Base-by-base conservation (phyloP, 2,888 invertebrate species). In the Pseudeuparius sepicola region DNA sequence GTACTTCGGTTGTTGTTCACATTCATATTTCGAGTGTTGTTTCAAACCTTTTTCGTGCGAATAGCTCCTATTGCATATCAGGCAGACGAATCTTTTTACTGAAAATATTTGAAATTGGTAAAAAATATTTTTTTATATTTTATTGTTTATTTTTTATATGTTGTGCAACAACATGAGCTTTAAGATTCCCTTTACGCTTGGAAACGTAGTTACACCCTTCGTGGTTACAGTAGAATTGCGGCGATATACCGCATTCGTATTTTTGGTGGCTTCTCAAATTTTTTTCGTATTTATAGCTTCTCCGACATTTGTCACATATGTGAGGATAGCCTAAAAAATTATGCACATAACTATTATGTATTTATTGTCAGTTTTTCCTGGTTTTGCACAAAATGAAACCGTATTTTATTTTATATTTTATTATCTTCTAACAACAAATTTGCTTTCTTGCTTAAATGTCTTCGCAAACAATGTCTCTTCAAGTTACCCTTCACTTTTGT, bases 211-310 rank as follows among this genome's bases (percentile, higher is more conserved):
- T n/a, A 15, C 44, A 44, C 7, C 36, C 40, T 20, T 36, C 23
- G 4, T 31, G 5, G n/a, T 31, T 24, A 17, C 47, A 47, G 5
- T 11, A 31, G 24, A 46, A 47, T 6, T 36, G 32, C 2, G 48
- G 47, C 9, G 18, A 29, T 28, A 23, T 32, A 4, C 36, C 36
- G 30, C 59, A 55, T 34, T 54, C 51, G 38, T 39, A 45, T 13
- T 24, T 41, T 11, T 26, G 16, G 25, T 47, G 46, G 11, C 38
- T 39, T 5, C 36, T 17, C 30, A 46, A 27, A 25, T 40, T 36
- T 4, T 15, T 27, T 4, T 30, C 20, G 27, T 35, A 10, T 11
- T 28, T 40, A 24, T 40, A 42, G 10, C 13, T 29, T 33, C 23
- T 37, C 7, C 23, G 10, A 25, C 42, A 42, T 4, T 18, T n/a